A percentile compares a stretch with the other conserved stretches of the same genome.
Evolutionary conservation across 2,797 vertebrate species (phyloP).

Genomic region (Pygocentrus nattereri): DNA sequence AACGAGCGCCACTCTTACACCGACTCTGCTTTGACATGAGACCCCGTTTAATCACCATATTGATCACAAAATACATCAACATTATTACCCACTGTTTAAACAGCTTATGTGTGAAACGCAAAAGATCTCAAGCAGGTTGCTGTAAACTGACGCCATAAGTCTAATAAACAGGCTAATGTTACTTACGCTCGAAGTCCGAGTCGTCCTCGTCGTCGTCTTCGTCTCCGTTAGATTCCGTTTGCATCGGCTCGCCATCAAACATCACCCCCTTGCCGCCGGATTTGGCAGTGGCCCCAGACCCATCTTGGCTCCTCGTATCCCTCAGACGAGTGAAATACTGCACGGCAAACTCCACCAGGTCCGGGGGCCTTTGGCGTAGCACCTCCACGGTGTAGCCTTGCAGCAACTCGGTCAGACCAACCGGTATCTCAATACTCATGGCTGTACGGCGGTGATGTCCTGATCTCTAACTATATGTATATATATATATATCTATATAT

Average conservation of each 20-base stretch:
- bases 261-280: conserved; percentile 81
- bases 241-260: conserved; percentile 92
- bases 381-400: conserved; percentile 98
- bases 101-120: not conserved
- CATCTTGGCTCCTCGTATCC: conserved; percentile 86
- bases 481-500: not conserved
- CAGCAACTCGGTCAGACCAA: conserved; percentile 94
- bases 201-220: conserved; percentile 85
- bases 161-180: conserved; percentile 1
- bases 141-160: not conserved
- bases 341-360: conserved; percentile 93
- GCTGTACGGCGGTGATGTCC: conserved; percentile 67
- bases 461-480: conserved; percentile 45
- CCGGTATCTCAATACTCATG: conserved; percentile 98
- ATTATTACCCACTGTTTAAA: not conserved
- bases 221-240: conserved; percentile 89
- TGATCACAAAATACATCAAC: not conserved
- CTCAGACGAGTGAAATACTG: conserved; percentile 93
- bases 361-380: conserved; percentile 91
- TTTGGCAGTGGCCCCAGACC: conserved; percentile 69
- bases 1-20: conserved; percentile 16
- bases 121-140: not conserved
- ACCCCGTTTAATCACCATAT: not conserved
- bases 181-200: conserved; percentile 92
- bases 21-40: not conserved